Evolutionary conservation across 2,888 invertebrate genomes (phyloP).

Genomic region (Carpatolechia fugitivella): DNA sequence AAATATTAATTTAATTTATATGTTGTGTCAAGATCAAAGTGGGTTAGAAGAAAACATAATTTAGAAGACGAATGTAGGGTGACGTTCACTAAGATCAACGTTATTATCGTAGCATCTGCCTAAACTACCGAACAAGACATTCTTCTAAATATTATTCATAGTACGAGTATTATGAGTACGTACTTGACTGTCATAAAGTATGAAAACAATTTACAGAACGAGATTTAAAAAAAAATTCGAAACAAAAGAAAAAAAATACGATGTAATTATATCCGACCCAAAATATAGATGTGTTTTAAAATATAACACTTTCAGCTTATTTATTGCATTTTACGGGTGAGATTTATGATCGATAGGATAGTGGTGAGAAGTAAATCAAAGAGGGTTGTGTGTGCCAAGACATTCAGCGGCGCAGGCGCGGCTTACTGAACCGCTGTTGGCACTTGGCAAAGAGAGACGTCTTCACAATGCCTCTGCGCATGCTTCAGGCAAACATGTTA

Average conservation of each 20-base stretch:
- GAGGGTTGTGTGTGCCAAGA: constrained; percentile 62
- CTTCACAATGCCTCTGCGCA: constrained; percentile 44
- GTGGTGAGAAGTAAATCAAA: constrained; percentile 74
- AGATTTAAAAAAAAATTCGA: background rate
- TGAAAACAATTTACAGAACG: background rate
- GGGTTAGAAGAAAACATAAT: constrained; percentile 12
- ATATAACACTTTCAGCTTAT: background rate
- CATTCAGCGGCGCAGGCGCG: constrained; percentile 30
- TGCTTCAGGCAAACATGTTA: constrained; percentile 46
- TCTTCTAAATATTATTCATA: background rate
- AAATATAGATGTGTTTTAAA: background rate
- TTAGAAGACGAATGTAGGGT: constrained; percentile 5
- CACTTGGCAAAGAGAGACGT: constrained; percentile 49
- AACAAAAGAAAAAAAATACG: background rate
- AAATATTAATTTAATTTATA: constrained; percentile 12
- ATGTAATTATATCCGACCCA: too few relatives aligned
- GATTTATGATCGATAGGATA: constrained; percentile 51
- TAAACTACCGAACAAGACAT: background rate
- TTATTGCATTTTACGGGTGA: constrained; percentile 19
- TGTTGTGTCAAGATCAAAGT: constrained; percentile 16
- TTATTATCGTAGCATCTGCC: background rate
- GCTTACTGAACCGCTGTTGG: constrained; percentile 37
- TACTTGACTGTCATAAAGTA: background rate
- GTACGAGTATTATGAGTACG: too few relatives aligned
- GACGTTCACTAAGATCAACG: background rate